These are phyloP conservation scores for Drosophila bifasciata DNA, from an alignment of 1,140 invertebrate genomes.

Conservation along the genomic window DNA sequence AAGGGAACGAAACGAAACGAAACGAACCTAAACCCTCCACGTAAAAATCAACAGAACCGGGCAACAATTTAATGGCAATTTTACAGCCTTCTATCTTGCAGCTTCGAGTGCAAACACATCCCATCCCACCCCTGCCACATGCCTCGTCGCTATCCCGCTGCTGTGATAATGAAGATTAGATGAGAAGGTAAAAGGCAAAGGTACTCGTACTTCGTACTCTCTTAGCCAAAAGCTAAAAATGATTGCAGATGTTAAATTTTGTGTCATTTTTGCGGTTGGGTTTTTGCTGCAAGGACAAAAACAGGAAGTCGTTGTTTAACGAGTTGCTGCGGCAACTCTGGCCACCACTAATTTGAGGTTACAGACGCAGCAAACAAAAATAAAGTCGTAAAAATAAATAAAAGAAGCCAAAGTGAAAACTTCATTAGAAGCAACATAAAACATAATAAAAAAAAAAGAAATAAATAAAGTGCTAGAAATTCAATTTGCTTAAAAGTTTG, in stretches of 20 bases:
- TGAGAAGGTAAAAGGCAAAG: constrained; percentile 18
- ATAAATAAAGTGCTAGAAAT: constrained; percentile 72
- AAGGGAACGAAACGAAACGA: constrained; percentile 4
- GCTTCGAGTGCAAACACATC: constrained; percentile 12
- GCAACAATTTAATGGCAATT: constrained; percentile 81
- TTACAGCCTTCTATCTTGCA: constrained; percentile 59
- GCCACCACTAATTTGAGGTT: constrained; percentile 63
- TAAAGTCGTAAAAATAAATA: constrained; percentile 70
- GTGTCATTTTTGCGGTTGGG: constrained; percentile 49
- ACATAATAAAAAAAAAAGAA: constrained; percentile 9
- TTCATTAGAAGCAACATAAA: constrained; percentile 76
- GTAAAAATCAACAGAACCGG: constrained; percentile 69
- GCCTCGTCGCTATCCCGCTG: background rate
- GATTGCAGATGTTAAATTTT: constrained; percentile 51
- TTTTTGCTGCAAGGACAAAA: constrained; percentile 48
- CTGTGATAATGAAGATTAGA: constrained; percentile 72
- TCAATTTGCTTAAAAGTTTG: constrained; percentile 69
- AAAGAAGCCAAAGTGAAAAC: constrained; percentile 59
- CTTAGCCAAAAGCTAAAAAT: background rate
- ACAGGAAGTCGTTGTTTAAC: constrained; percentile 75
- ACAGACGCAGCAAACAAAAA: constrained; percentile 20
- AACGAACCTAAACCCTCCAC: constrained; percentile 22
- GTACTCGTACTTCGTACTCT: no score
- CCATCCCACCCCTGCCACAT: background rate
- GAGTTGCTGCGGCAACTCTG: constrained; percentile 60